A percentile compares a stretch with the other conserved stretches of the same genome.
These are phyloP conservation scores for Rhinolophus sinicus DNA, from an alignment of 2,113 vertebrate genomes.

Conservation along the genomic window DNA sequence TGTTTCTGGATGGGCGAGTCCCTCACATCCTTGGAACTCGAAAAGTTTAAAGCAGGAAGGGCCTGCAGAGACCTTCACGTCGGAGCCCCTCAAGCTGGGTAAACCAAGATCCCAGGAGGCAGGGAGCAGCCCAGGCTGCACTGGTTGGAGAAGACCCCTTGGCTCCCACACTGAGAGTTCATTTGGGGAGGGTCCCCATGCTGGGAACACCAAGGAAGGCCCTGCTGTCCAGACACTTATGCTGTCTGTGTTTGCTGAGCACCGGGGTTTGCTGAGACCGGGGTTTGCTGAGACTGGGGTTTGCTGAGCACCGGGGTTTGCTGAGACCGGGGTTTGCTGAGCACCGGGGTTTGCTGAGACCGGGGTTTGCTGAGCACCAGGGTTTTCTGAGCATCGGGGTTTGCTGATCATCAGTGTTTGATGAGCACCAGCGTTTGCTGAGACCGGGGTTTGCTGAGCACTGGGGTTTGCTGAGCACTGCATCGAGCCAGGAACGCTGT, in stretches of 20 bases:
- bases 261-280: not conserved
- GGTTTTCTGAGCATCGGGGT: no score
- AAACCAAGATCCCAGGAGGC: fast-evolving
- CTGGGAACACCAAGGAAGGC: not conserved
- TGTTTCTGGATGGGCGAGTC: not conserved
- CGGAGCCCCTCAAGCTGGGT: fast-evolving
- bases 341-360: no score
- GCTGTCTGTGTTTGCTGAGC: not conserved
- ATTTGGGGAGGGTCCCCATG: fast-evolving
- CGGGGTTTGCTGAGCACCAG: no score
- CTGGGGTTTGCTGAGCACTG: not conserved
- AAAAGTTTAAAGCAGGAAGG: not conserved
- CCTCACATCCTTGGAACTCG: fast-evolving
- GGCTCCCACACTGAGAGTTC: fast-evolving
- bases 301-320: no score
- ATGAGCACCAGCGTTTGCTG: no score
- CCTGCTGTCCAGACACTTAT: fast-evolving
- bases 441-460: no score
- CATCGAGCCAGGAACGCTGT: fast-evolving
- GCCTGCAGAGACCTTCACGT: fast-evolving
- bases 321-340: no score
- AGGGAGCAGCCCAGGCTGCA: not conserved
- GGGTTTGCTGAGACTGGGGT: no score
- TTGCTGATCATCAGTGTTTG: no score
- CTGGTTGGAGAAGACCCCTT: fast-evolving